These are phyloP conservation scores for Xyrauchen texanus DNA, from an alignment of 2,113 vertebrate species.

Conservation along the genomic window DNA sequence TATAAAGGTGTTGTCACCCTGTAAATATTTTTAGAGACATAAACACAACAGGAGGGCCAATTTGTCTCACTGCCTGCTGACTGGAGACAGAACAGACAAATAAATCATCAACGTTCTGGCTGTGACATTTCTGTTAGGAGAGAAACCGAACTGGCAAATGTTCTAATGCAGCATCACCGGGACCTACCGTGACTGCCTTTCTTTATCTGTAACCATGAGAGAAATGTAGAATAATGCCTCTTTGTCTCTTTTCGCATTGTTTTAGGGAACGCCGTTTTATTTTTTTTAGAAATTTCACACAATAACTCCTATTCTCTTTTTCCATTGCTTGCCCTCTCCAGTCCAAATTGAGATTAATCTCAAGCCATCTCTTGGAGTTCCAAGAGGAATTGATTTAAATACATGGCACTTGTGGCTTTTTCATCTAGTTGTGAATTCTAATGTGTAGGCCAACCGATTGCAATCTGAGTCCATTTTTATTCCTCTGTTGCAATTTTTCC, in stretches of 20 bases:
- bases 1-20: conserved; percentile 58
- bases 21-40: conserved; percentile 64
- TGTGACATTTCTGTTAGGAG: conserved; percentile 19
- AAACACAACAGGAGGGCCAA: conserved; percentile 26
- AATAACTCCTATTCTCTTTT: neutral
- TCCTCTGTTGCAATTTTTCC: conserved; percentile 7
- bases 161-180: conserved; percentile 9
- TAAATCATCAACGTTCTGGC: neutral
- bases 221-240: conserved; percentile 28
- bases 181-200: neutral
- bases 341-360: conserved; percentile 44
- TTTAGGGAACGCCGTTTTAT: neutral
- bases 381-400: conserved; percentile 48
- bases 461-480: conserved; percentile 26
- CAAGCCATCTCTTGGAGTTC: conserved; percentile 22
- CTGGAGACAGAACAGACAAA: conserved; percentile 27
- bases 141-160: conserved; percentile 26
- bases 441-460: neutral
- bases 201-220: conserved; percentile 42
- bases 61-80: conserved; percentile 23
- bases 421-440: conserved; percentile 25
- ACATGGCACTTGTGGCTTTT: conserved; percentile 23
- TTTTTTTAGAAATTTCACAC: conserved; percentile 10
- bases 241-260: conserved; percentile 37
- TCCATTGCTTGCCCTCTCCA: neutral